These are phyloP conservation scores for Rhyacophila brunnea DNA, from an alignment of 1,140 invertebrate genomes.

Conservation along the genomic window DNA sequence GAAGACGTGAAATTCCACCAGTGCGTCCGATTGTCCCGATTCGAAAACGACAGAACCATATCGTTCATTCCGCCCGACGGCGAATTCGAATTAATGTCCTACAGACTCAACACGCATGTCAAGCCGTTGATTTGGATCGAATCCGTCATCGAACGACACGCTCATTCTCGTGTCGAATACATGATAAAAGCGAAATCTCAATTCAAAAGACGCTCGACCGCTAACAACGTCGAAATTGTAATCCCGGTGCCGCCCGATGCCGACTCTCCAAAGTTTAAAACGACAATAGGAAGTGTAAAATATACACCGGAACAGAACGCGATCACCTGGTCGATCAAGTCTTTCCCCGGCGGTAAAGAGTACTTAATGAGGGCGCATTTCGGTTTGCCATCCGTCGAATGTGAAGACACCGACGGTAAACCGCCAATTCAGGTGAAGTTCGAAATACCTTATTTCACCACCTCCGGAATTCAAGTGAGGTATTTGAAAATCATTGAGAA, in stretches of 20 bases:
- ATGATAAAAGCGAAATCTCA: conserved; percentile 99
- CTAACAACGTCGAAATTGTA: conserved; percentile 99
- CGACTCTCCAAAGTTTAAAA: conserved; percentile 98
- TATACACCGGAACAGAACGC: conserved; percentile 98
- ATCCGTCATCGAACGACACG: conserved; percentile 98
- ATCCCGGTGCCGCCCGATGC: conserved; percentile 98
- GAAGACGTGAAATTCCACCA: conserved; percentile 99
- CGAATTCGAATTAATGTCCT: conserved; percentile 99
- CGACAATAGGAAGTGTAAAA: conserved; percentile 95
- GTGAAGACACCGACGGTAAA: conserved; percentile 94
- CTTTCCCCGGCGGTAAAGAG: conserved; percentile 98
- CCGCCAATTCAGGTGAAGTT: conserved; percentile 99
- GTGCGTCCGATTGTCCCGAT: conserved; percentile 94
- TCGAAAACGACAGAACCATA: conserved; percentile 98
- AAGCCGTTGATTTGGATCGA: conserved; percentile 99
- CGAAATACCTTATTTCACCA: conserved; percentile 99
- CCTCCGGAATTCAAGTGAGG: conserved; percentile 97
- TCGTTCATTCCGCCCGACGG: conserved; percentile 99
- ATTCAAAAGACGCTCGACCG: conserved; percentile 96
- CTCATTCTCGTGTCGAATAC: conserved; percentile 96
- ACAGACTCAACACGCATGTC: conserved; percentile 94
- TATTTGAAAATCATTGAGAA: conserved; percentile 99
- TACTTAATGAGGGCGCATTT: conserved; percentile 99
- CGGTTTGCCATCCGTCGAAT: conserved; percentile 94
- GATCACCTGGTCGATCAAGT: conserved; percentile 99